Evolutionary conservation across 2,888 invertebrate genomes (phyloP).

Genomic region (Melinopterus prodromus): DNA sequence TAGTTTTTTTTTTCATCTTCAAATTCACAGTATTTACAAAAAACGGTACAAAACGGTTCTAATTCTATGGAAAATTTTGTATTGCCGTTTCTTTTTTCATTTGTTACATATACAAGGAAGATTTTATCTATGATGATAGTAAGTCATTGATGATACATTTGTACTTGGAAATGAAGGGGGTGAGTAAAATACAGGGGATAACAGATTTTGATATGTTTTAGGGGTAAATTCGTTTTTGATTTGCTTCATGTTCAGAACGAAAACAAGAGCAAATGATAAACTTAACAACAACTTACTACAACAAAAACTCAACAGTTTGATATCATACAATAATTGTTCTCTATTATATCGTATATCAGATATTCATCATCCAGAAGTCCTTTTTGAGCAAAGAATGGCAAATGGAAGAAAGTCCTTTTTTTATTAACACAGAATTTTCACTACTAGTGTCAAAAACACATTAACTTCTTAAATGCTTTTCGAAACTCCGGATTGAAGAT

Average conservation of each 20-base stretch:
- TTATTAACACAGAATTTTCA: conserved; percentile 9
- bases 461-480: conserved; percentile 95
- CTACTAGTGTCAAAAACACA: conserved; percentile 62
- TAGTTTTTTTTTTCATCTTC: not conserved
- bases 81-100: conserved; percentile 17
- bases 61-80: conserved; percentile 20
- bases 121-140: not conserved
- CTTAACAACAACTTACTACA: not conserved
- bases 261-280: not conserved
- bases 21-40: conserved; percentile 21
- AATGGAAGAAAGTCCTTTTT: conserved; percentile 23
- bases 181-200: not conserved
- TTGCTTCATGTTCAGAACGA: not conserved
- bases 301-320: conserved; percentile 5
- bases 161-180: not conserved
- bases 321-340: conserved; percentile 13
- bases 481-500: conserved; percentile 98
- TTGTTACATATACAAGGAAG: not conserved
- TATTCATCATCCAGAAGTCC: not conserved
- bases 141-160: not conserved
- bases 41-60: conserved; percentile 20
- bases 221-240: conserved; percentile 52
- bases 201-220: conserved; percentile 52
- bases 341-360: conserved; percentile 10
- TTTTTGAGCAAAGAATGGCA: conserved; percentile 33